Conservation (phyloP, 2,888 invertebrate species). For the Tricholauxania praeusta region DNA sequence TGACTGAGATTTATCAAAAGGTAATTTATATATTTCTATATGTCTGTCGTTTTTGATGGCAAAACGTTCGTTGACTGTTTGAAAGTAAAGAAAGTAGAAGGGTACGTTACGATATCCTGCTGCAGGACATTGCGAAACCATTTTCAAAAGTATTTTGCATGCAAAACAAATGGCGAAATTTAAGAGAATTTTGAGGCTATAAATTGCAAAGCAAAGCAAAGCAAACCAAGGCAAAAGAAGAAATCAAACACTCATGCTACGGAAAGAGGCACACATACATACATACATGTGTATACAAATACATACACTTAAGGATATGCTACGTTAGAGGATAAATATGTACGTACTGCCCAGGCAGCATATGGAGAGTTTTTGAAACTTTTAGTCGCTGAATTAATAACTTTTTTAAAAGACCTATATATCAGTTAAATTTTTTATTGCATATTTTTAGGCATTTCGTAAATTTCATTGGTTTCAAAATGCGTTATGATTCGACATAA, state of each 20-base stretch:
- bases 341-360: too few species aligned
- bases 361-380: too few species aligned
- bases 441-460: too few species aligned
- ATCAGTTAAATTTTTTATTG: too few species aligned
- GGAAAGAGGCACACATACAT: not conserved
- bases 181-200: conserved; percentile 64
- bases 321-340: not conserved
- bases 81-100: not conserved
- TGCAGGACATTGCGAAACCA: conserved; percentile 25
- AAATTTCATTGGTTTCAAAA: too few species aligned
- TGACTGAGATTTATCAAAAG: conserved; percentile 68
- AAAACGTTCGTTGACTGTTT: not conserved
- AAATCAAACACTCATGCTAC: not conserved
- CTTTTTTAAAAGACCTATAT: too few species aligned
- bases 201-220: conserved; percentile 55
- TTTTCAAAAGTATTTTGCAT: conserved; percentile 39
- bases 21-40: conserved; percentile 64
- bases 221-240: conserved; percentile 8
- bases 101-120: conserved; percentile 17
- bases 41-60: conserved; percentile 14
- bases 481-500: too few species aligned
- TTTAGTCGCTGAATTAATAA: too few species aligned
- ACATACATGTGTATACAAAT: not conserved
- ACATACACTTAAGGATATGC: conserved; percentile 1
- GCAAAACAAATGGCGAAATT: conserved; percentile 57